A percentile compares a stretch with the other conserved stretches of the same genome.
These are phyloP conservation scores for Smittia sp. DNA, from an alignment of 2,888 invertebrate species.

Conservation along the genomic window DNA sequence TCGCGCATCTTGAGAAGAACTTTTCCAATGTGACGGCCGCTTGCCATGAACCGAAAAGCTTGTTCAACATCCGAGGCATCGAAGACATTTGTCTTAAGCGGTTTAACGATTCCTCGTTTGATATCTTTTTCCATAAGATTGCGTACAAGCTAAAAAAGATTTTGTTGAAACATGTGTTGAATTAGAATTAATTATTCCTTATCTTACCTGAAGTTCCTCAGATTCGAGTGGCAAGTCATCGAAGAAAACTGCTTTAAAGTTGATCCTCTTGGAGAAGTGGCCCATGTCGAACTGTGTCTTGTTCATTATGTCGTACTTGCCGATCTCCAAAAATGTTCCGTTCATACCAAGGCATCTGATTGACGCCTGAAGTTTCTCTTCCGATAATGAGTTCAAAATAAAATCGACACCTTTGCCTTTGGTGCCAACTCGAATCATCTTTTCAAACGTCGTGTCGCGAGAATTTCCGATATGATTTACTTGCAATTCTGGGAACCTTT, in stretches of 20 bases:
- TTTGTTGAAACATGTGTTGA: neutral
- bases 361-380: constrained; percentile 72
- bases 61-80: constrained; percentile 64
- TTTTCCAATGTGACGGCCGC: constrained; percentile 81
- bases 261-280: constrained; percentile 54
- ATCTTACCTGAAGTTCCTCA: constrained; percentile 53
- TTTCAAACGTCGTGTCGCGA: constrained; percentile 75
- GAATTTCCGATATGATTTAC: constrained; percentile 74
- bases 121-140: constrained; percentile 62
- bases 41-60: constrained; percentile 65
- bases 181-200: too few relatives aligned
- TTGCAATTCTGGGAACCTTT: constrained; percentile 48
- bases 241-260: constrained; percentile 61
- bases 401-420: constrained; percentile 79
- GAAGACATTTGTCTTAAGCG: constrained; percentile 66
- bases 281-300: constrained; percentile 66
- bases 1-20: constrained; percentile 54
- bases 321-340: constrained; percentile 74
- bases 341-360: constrained; percentile 58
- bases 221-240: constrained; percentile 57
- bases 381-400: constrained; percentile 79
- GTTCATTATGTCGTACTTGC: constrained; percentile 71
- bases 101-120: constrained; percentile 64
- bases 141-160: constrained; percentile 51
- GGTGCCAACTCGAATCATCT: constrained; percentile 70